phyloP scores from a whole-genome alignment of 2,888 invertebrate species.

The Baccha elongata region DNA sequence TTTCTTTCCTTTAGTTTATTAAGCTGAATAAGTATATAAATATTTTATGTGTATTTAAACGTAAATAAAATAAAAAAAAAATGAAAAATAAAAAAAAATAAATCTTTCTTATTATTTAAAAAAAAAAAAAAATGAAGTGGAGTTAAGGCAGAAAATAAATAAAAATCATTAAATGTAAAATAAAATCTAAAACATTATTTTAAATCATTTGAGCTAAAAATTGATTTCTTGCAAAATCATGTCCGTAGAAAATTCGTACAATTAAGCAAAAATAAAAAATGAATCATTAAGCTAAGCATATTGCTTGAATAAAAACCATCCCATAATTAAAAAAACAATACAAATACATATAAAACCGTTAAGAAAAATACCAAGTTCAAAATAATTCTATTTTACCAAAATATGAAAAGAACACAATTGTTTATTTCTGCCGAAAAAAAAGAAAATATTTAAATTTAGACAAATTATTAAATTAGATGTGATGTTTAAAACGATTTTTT shows the following conservation, averaged over 20 bases:
- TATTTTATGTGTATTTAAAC: slow-evolving; percentile 68
- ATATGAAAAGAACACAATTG: slow-evolving; percentile 1
- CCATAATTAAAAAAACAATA: slow-evolving; percentile 23
- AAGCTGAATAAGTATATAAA: slow-evolving; percentile 58
- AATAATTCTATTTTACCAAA: slow-evolving; percentile 51
- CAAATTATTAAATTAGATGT: slow-evolving; percentile 41
- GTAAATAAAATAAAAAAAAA: slow-evolving; percentile 48
- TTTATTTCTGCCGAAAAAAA: slow-evolving; percentile 14
- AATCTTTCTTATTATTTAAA: slow-evolving; percentile 26
- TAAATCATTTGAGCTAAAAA: slow-evolving; percentile 5
- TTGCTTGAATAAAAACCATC: slow-evolving; percentile 42
- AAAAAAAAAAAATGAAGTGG: too few relatives aligned
- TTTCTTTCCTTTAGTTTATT: slow-evolving; percentile 60
- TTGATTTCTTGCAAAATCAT: slow-evolving; percentile 28
- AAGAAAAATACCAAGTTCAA: slow-evolving; percentile 28
- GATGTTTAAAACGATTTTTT: slow-evolving; percentile 23
- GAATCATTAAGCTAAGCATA: slow-evolving; percentile 42
- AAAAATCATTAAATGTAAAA: slow-evolving; percentile 35
- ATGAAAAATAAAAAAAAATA: slow-evolving; percentile 34
- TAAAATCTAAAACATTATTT: slow-evolving; percentile 30
- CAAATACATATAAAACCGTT: background rate
- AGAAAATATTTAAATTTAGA: slow-evolving; percentile 12
- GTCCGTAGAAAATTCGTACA: slow-evolving; percentile 53
- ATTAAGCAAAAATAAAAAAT: slow-evolving; percentile 23
- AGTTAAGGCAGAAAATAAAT: slow-evolving; percentile 9